phyloP scores from a whole-genome alignment of 2,888 invertebrate genomes.

The Hirtodrosophila histrioides region DNA sequence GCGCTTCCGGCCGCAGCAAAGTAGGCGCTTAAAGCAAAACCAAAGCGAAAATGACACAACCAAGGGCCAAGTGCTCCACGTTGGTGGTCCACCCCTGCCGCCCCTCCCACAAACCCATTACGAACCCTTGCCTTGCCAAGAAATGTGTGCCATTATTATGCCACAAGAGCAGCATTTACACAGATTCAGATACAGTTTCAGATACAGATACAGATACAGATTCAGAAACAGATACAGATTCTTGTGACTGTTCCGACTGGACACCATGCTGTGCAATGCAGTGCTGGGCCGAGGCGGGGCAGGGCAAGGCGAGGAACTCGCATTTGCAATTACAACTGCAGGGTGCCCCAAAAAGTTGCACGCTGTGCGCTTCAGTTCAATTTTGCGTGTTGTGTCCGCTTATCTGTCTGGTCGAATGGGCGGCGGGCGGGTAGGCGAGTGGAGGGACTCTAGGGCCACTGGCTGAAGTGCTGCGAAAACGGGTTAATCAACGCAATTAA shows the following conservation, averaged over 20 bases:
- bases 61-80: neutral
- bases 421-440: slow-evolving; percentile 10
- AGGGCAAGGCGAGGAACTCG: neutral
- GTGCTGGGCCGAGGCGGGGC: too few relatives aligned
- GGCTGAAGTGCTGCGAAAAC: slow-evolving; percentile 64
- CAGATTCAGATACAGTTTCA: too few relatives aligned
- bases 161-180: too few relatives aligned
- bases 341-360: slow-evolving; percentile 38
- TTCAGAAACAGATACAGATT: too few relatives aligned
- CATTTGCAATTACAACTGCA: slow-evolving; percentile 30
- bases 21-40: slow-evolving; percentile 10
- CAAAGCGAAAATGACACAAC: neutral
- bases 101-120: too few relatives aligned
- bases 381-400: slow-evolving; percentile 11
- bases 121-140: too few relatives aligned
- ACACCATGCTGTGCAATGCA: too few relatives aligned
- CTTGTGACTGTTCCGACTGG: too few relatives aligned
- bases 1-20: neutral
- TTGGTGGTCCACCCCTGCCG: too few relatives aligned
- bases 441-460: slow-evolving; percentile 34
- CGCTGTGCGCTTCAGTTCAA: slow-evolving; percentile 25
- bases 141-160: too few relatives aligned
- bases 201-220: too few relatives aligned
- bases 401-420: slow-evolving; percentile 34
- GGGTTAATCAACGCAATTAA: slow-evolving; percentile 78